Percentiles rank a stretch among this genome's conserved stretches.
Evolutionary conservation across 2,888 invertebrate genomes (phyloP).

Genomic region (Podabrus alpinus): DNA sequence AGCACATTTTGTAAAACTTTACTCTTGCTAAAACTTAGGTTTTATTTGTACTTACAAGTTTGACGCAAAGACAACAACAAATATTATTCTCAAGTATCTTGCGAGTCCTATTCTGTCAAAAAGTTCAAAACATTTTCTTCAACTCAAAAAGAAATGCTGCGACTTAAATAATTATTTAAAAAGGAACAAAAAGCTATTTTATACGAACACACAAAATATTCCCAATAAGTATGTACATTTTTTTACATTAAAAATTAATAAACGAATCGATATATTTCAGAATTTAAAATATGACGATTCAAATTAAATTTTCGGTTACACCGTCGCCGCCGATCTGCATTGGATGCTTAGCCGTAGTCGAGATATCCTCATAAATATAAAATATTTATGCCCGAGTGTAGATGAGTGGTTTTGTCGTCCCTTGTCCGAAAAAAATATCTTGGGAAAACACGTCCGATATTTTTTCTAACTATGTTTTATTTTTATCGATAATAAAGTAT

Average conservation of each 20-base stretch:
- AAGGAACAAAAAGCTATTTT: background rate
- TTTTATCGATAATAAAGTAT: background rate
- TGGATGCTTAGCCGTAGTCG: background rate
- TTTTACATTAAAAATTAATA: background rate
- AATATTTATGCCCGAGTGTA: background rate
- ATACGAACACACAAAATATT: background rate
- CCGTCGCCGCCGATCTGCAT: background rate
- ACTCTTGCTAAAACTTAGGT: background rate
- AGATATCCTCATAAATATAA: background rate
- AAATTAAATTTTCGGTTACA: background rate
- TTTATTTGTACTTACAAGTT: constrained; percentile 2
- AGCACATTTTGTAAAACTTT: background rate
- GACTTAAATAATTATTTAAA: background rate
- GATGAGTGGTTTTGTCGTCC: background rate
- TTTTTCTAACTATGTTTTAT: background rate
- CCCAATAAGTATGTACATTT: too few species aligned
- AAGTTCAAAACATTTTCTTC: background rate
- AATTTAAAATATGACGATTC: background rate
- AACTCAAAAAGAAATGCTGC: background rate
- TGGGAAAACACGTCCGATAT: background rate
- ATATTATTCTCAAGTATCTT: constrained; percentile 3
- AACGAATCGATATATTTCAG: background rate
- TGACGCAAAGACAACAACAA: background rate
- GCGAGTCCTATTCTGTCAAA: background rate
- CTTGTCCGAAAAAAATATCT: background rate